Conservation (phyloP, 2,113 vertebrate species). For the Seriola rivoliana region DNA sequence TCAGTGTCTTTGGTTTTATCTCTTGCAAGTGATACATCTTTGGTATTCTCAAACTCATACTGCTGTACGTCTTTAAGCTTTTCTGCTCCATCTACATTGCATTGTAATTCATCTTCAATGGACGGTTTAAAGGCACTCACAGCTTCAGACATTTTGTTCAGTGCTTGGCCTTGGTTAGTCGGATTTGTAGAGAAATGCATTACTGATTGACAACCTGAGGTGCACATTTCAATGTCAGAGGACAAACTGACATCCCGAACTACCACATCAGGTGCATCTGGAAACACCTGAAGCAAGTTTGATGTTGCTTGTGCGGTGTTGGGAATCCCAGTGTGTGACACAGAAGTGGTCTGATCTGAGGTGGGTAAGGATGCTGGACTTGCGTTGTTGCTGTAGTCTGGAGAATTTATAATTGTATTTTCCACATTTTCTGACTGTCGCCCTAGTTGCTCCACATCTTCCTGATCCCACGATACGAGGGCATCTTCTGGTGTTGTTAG, state of each 20-base stretch:
- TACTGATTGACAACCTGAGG: conserved; percentile 20
- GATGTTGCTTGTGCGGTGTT: conserved; percentile 7
- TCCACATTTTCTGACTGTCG: neutral
- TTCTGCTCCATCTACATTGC: conserved; percentile 8
- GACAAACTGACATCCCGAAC: conserved; percentile 14
- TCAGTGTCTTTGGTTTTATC: conserved; percentile 64
- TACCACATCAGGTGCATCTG: neutral
- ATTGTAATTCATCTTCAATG: conserved; percentile 16
- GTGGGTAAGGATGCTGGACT: neutral
- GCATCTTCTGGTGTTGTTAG: neutral
- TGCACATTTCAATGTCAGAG: conserved; percentile 28
- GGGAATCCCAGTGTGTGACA: conserved; percentile 5
- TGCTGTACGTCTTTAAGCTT: conserved; percentile 11
- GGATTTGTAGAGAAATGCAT: conserved; percentile 16
- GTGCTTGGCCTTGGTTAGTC: neutral
- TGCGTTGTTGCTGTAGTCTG: neutral
- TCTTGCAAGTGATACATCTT: conserved; percentile 24
- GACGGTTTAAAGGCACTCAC: conserved; percentile 6
- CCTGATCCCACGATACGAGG: neutral
- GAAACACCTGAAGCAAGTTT: conserved; percentile 6
- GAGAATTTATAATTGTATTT: neutral
- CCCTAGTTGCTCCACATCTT: neutral
- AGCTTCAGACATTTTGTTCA: neutral
- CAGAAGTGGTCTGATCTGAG: conserved; percentile 2
- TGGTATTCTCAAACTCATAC: conserved; percentile 29